Evolutionary conservation across 2,888 invertebrate species (phyloP).

Genomic region (Venustoraphidia nigricollis): DNA sequence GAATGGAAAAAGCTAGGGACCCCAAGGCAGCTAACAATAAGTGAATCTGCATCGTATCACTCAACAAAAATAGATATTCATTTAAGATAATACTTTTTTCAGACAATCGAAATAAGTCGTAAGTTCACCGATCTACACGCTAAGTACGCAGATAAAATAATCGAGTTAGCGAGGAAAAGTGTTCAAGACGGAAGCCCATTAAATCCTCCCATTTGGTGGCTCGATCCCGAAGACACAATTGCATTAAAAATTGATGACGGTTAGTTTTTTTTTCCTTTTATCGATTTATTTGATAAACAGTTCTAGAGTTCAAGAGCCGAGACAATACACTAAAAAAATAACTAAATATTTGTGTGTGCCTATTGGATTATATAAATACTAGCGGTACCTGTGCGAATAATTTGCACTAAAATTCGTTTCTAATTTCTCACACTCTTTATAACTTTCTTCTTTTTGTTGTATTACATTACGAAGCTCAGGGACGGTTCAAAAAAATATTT

Average conservation of each 20-base stretch:
- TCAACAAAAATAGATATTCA: background rate
- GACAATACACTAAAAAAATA: background rate
- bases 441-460: too few species aligned
- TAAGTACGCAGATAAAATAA: constrained; percentile 41
- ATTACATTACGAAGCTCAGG: too few species aligned
- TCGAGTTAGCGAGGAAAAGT: constrained; percentile 41
- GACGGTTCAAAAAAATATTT: too few species aligned
- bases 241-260: constrained; percentile 44
- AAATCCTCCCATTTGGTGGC: constrained; percentile 77
- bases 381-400: too few species aligned
- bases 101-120: constrained; percentile 45
- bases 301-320: background rate
- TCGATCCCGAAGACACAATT: constrained; percentile 46
- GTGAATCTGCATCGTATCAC: background rate
- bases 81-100: constrained; percentile 17
- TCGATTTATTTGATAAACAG: background rate
- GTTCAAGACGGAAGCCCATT: constrained; percentile 49
- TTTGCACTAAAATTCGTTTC: too few species aligned
- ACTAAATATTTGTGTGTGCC: background rate
- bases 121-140: constrained; percentile 50
- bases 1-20: too few species aligned
- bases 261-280: constrained; percentile 21
- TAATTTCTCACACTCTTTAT: too few species aligned
- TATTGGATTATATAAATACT: too few species aligned
- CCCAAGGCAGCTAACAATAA: constrained; percentile 9